Percentiles rank a stretch among this genome's conserved stretches.
Evolutionary conservation across 1,140 invertebrate species (phyloP).

Genomic region (Amyelois transitella): DNA sequence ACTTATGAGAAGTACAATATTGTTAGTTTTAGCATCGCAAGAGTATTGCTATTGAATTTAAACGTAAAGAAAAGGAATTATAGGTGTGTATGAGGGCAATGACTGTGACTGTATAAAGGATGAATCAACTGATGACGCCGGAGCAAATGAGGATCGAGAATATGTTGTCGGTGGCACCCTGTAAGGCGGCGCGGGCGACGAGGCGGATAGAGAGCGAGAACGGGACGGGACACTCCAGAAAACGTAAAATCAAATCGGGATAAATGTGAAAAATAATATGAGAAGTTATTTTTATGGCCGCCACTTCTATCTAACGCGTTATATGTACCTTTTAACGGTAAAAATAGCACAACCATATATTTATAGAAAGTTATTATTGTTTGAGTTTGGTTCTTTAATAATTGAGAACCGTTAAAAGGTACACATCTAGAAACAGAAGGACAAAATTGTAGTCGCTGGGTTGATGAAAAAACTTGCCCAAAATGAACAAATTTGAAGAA

Average conservation of each 20-base stretch:
- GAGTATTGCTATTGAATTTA: constrained; percentile 10
- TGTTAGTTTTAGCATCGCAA: constrained; percentile 37
- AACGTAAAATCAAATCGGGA: no score
- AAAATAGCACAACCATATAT: not conserved
- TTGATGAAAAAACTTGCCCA: not conserved
- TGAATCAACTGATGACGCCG: constrained; percentile 1
- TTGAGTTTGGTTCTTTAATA: not conserved
- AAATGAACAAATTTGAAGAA: not conserved
- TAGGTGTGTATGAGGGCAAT: not conserved
- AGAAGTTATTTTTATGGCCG: not conserved
- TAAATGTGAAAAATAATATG: not conserved
- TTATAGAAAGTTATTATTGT: not conserved
- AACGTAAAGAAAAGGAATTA: constrained; percentile 11
- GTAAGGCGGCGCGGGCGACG: not conserved
- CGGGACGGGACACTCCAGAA: not conserved
- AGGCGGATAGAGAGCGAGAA: not conserved
- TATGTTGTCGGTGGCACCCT: constrained; percentile 1
- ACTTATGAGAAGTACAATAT: constrained; percentile 71
- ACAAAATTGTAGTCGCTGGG: constrained; percentile 14
- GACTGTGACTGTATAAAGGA: not conserved
- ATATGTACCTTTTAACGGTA: constrained; percentile 17
- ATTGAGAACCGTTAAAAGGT: constrained; percentile 14
- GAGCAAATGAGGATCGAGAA: constrained; percentile 15
- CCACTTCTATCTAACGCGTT: constrained; percentile 3
- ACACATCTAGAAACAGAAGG: constrained; percentile 1